Percentiles rank a stretch among this genome's conserved stretches.
Evolutionary conservation across 1,140 invertebrate species (phyloP).

Genomic region (Tyrophagus putrescentiae): DNA sequence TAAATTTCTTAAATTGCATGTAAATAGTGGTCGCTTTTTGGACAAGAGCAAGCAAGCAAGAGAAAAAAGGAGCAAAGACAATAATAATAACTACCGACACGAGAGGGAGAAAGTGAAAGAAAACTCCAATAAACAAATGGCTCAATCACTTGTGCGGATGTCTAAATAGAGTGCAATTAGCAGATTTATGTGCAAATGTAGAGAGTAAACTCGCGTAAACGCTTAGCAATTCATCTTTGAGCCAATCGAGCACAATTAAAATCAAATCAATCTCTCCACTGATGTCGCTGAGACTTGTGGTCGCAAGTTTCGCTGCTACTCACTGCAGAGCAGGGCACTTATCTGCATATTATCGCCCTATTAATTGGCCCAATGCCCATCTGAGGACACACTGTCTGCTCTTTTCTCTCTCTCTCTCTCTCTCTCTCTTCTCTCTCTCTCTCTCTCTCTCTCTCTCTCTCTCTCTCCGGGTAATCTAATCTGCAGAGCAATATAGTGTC

Average conservation of each 20-base stretch:
- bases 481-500: no score
- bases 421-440: no score
- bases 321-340: no score
- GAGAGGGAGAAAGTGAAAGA: neutral
- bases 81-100: neutral
- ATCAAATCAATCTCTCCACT: neutral
- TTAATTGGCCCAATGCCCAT: neutral
- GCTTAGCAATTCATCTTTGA: slow-evolving; percentile 6
- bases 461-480: no score
- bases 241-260: slow-evolving; percentile 10
- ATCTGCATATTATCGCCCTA: slow-evolving; percentile 5
- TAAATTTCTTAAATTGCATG: slow-evolving; percentile 16
- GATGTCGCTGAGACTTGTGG: no score
- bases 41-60: neutral
- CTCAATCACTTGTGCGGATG: slow-evolving; percentile 7
- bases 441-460: no score
- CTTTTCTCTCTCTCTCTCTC: no score
- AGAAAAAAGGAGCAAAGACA: neutral
- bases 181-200: slow-evolving; percentile 6
- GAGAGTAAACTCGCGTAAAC: neutral
- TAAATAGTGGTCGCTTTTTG: neutral
- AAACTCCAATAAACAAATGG: slow-evolving; percentile 5
- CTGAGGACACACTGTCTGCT: no score
- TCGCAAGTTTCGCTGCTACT: no score
- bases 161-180: neutral